A percentile compares a stretch with the other conserved stretches of the same genome.
Evolutionary conservation across 2,113 vertebrate genomes (phyloP).

Genomic region (Thalassoma bifasciatum): DNA sequence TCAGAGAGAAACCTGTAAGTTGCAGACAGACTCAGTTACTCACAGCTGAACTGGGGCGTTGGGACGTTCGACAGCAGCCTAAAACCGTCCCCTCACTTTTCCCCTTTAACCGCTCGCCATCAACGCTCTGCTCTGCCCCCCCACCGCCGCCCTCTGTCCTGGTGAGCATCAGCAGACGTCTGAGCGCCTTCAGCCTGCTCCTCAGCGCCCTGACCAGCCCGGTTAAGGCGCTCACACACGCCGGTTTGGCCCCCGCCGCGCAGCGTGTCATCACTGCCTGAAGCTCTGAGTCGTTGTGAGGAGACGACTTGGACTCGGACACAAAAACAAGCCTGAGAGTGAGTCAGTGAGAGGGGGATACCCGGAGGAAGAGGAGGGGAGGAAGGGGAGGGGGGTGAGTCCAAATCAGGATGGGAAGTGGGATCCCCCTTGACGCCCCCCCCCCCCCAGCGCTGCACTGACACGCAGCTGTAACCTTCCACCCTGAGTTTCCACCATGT

Average conservation of each 20-base stretch:
- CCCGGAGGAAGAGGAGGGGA: constrained; percentile 38
- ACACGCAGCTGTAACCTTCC: constrained; percentile 64
- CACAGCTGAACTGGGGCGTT: constrained; percentile 16
- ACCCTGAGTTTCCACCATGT: constrained; percentile 70
- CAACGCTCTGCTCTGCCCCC: not conserved
- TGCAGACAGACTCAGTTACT: constrained; percentile 34
- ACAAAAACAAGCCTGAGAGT: constrained; percentile 16
- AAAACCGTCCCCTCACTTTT: not conserved
- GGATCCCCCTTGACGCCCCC: constrained; percentile 36
- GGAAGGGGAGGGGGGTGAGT: not conserved
- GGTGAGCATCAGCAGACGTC: constrained; percentile 44
- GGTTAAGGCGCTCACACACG: not conserved
- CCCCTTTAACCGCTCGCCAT: not conserved
- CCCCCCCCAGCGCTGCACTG: not conserved
- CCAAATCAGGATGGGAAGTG: constrained; percentile 56
- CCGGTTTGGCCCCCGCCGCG: constrained; percentile 11
- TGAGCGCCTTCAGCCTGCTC: constrained; percentile 65
- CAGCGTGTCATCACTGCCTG: constrained; percentile 38
- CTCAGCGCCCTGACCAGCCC: constrained; percentile 54
- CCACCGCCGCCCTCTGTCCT: not conserved
- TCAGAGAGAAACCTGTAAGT: not conserved
- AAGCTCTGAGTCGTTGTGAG: not conserved
- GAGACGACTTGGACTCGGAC: not conserved
- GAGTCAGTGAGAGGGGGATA: constrained; percentile 57
- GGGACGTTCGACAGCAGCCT: constrained; percentile 29